Evolutionary conservation across 2,888 invertebrate genomes (phyloP), one percentile per base, ranked within the genome.

Genomic region (Scotopteryx bipunctaria): DNA sequence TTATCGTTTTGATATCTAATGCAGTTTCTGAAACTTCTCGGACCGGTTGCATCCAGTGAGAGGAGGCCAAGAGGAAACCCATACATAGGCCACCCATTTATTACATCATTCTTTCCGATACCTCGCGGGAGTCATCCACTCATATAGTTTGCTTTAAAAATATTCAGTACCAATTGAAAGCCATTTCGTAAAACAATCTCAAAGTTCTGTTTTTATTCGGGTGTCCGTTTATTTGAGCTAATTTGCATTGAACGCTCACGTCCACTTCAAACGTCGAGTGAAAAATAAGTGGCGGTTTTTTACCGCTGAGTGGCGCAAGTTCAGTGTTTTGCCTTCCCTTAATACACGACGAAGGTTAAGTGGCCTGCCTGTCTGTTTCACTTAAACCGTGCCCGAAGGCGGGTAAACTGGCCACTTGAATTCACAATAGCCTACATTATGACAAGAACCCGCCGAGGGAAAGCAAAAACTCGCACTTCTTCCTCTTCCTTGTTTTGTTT

Each of bases 341-440:
- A 84, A 83, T 77, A 80, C 75, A 76, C 76, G 80, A 80, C 73
- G 76, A 82, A 83, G 86, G 86, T 85, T 85, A 87, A 87, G 84
- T 86, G 83, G 81, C 66, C 67, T 59, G 74, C 75, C 48, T 82
- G 87, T 85, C 86, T 78, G 83, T 83, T 84, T 83, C 83, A 83
- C 80, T 86, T 84, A 85, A 78, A 76, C 72, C 68, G 70, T 73
- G 75, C 76, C 75, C 73, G 75, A 63, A 70, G 69, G 64, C 69
- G 76, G 54, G 54, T 54, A 44, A 48, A 48, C 48, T 40, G 44
- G 23, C 60, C 61, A 57, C 64, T 63, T 64, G 48, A 48, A 41
- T 54, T 44, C 35, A 49, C 54, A 54, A 48, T 44, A 31, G 38
- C 48, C 41, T 29, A 40, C 44, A 48, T 54, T 48, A 54, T 48